Conservation (phyloP, 2,113 vertebrate species). For the Perca fluviatilis region DNA sequence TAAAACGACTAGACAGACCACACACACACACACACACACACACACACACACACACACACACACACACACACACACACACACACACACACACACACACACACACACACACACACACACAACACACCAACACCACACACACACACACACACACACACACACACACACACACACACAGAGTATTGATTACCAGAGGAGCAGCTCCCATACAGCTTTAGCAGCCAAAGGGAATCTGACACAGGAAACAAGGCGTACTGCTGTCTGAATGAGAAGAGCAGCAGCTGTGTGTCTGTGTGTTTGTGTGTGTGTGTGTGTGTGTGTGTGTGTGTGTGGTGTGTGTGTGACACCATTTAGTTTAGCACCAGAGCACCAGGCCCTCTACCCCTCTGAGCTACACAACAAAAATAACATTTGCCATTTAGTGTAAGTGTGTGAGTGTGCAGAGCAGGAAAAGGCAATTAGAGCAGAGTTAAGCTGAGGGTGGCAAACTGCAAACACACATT, state of each 20-base stretch:
- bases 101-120: conserved; percentile 25
- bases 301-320: conserved; percentile 33
- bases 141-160: conserved; percentile 21
- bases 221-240: conserved; percentile 62
- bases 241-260: conserved; percentile 34
- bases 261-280: conserved; percentile 45
- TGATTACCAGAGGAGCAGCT: conserved; percentile 49
- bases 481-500: conserved; percentile 8
- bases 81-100: conserved; percentile 7
- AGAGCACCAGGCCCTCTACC: conserved; percentile 10
- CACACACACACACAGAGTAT: conserved; percentile 44
- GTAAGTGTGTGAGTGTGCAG: conserved; percentile 7
- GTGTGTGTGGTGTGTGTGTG: conserved; percentile 23
- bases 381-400: conserved; percentile 46
- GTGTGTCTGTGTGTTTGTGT: conserved; percentile 21
- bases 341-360: neutral
- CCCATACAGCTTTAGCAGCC: conserved; percentile 63
- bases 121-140: conserved; percentile 33
- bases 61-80: conserved; percentile 29
- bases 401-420: conserved; percentile 35
- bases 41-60: conserved; percentile 33
- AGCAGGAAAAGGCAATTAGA: conserved; percentile 45
- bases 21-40: conserved; percentile 2
- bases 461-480: conserved; percentile 18
- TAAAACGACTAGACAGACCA: conserved; percentile 9